phyloP scores from a whole-genome alignment of 2,797 vertebrate genomes.

The Peromyscus aztecus region DNA sequence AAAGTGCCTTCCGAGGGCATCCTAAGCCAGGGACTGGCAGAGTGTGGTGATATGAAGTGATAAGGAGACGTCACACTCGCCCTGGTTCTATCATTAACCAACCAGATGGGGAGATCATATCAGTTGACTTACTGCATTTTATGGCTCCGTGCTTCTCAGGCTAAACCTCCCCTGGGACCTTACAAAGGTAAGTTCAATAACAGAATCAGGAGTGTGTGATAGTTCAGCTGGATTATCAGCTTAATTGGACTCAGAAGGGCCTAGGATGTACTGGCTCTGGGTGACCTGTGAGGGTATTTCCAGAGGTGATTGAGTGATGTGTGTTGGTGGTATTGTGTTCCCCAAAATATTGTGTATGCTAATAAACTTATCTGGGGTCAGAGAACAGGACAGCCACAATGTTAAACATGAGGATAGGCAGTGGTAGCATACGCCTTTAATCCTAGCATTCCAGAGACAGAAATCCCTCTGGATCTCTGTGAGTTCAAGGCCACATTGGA shows the following conservation, averaged over 20 bases:
- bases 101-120: neutral
- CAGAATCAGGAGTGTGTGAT: neutral
- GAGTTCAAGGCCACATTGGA: too few species aligned
- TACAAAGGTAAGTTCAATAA: neutral
- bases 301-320: neutral
- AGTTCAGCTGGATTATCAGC: neutral
- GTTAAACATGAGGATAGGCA: too few species aligned
- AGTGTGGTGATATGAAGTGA: neutral
- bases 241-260: neutral
- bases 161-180: neutral
- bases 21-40: neutral
- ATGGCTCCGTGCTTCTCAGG: neutral
- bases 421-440: too few species aligned
- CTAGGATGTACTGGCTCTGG: neutral
- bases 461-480: too few species aligned
- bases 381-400: too few species aligned
- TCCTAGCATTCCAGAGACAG: too few species aligned
- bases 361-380: too few species aligned
- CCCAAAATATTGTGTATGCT: too few species aligned
- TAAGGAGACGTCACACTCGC: neutral
- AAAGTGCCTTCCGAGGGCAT: neutral
- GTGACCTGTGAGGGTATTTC: neutral
- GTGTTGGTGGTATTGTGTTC: too few species aligned
- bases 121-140: neutral
- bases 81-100: neutral